Evolutionary conservation across 2,888 invertebrate genomes (phyloP).

Genomic region (Heliconius cydno): DNA sequence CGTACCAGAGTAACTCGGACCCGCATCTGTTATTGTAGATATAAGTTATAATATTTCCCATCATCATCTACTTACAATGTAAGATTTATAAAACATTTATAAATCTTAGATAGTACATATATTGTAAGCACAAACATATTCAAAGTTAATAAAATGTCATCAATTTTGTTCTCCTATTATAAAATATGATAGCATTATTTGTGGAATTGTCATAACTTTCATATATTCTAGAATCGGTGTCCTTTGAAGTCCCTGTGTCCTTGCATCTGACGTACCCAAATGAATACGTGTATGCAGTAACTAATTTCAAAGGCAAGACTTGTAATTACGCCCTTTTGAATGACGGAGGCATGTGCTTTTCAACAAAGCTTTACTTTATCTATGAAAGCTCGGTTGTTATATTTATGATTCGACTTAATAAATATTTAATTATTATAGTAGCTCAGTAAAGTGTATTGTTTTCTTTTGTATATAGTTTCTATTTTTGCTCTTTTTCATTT

Average conservation of each 20-base stretch:
- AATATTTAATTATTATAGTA: not conserved
- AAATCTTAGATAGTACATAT: too few species aligned
- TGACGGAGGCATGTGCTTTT: slow-evolving; percentile 34
- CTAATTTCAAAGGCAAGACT: slow-evolving; percentile 59
- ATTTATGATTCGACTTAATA: not conserved
- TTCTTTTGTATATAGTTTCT: too few species aligned
- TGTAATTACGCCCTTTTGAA: slow-evolving; percentile 53
- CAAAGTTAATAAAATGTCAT: too few species aligned
- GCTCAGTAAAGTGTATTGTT: not conserved
- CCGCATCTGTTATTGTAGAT: too few species aligned
- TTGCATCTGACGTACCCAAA: slow-evolving; percentile 63
- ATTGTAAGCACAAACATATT: too few species aligned
- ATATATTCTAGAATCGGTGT: slow-evolving; percentile 31
- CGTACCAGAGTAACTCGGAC: too few species aligned
- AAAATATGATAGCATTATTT: not conserved
- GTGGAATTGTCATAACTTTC: slow-evolving; percentile 8
- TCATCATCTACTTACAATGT: too few species aligned
- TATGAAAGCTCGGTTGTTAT: not conserved
- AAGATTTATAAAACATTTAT: too few species aligned
- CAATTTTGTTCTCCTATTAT: not conserved
- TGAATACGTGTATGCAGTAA: slow-evolving; percentile 53
- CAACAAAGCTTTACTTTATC: slow-evolving; percentile 21
- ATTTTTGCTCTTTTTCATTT: too few species aligned
- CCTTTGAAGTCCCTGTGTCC: slow-evolving; percentile 31
- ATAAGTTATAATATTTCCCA: too few species aligned